These are phyloP conservation scores for Takifugu bimaculatus DNA, from an alignment of 2,113 vertebrate species.

Conservation along the genomic window DNA sequence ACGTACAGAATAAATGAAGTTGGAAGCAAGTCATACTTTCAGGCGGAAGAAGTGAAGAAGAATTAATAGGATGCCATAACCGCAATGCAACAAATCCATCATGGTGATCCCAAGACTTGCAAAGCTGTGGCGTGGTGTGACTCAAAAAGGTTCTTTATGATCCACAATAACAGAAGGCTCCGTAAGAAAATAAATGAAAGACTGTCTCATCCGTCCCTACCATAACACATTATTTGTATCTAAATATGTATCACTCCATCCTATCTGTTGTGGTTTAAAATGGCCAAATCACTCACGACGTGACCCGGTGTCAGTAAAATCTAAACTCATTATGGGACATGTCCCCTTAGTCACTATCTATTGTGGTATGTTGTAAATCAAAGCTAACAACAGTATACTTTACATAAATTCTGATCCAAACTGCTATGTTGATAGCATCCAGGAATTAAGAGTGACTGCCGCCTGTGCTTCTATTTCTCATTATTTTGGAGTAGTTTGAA, in stretches of 20 bases:
- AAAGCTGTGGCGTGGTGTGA: too few species aligned
- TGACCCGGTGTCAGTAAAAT: conserved; percentile 66
- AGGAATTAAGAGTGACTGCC: conserved; percentile 26
- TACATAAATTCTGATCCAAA: conserved; percentile 14
- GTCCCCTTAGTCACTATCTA: conserved; percentile 56
- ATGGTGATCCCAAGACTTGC: neutral
- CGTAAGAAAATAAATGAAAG: neutral
- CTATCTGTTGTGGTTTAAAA: conserved; percentile 1
- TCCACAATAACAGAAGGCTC: too few species aligned
- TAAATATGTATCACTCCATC: conserved; percentile 4
- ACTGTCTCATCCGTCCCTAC: conserved; percentile 1
- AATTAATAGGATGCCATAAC: neutral
- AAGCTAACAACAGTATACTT: conserved; percentile 37
- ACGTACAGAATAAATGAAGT: neutral
- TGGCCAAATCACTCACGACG: conserved; percentile 26
- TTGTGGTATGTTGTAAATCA: conserved; percentile 51
- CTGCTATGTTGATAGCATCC: conserved; percentile 37
- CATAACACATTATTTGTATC: conserved; percentile 12
- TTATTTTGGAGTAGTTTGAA: conserved; percentile 39
- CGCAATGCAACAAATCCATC: neutral
- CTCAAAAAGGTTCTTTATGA: too few species aligned
- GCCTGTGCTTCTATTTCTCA: conserved; percentile 34
- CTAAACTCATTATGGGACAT: conserved; percentile 56
- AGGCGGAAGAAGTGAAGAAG: neutral
- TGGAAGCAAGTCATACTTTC: conserved; percentile 1